Evolutionary conservation across 2,888 invertebrate genomes (phyloP).

Genomic region (Thymelicus acteon): DNA sequence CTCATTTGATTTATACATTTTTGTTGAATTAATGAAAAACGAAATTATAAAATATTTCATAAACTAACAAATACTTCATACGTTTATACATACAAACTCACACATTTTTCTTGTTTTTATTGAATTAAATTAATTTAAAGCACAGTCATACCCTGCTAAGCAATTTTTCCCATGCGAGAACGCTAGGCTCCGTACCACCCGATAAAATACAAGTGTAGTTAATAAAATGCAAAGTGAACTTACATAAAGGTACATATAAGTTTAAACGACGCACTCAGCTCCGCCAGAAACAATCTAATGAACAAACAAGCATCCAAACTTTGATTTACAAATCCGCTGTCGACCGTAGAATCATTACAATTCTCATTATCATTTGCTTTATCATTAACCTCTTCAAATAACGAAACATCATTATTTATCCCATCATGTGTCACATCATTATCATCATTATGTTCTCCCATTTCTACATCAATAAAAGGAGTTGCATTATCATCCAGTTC

Average conservation of each 20-base stretch:
- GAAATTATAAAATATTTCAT: too few species aligned
- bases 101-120: too few species aligned
- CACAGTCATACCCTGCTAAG: too few species aligned
- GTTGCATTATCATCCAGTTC: slow-evolving; percentile 3
- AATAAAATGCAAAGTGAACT: slow-evolving; percentile 52
- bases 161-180: too few species aligned
- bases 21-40: too few species aligned
- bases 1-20: too few species aligned
- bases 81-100: too few species aligned
- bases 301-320: slow-evolving; percentile 48
- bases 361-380: not conserved
- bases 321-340: slow-evolving; percentile 52
- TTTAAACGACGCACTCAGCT: slow-evolving; percentile 52
- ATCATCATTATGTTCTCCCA: slow-evolving; percentile 8
- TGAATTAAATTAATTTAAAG: too few species aligned
- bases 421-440: slow-evolving; percentile 14
- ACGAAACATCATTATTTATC: slow-evolving; percentile 15
- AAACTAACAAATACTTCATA: too few species aligned
- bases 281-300: slow-evolving; percentile 51
- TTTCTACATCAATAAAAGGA: not conserved
- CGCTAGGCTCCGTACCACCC: too few species aligned
- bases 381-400: not conserved
- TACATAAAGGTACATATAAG: slow-evolving; percentile 58
- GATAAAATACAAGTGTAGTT: too few species aligned
- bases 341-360: slow-evolving; percentile 41